Base-by-base conservation (phyloP, 2,797 vertebrate species). In the Catostomus latipinnis region DNA sequence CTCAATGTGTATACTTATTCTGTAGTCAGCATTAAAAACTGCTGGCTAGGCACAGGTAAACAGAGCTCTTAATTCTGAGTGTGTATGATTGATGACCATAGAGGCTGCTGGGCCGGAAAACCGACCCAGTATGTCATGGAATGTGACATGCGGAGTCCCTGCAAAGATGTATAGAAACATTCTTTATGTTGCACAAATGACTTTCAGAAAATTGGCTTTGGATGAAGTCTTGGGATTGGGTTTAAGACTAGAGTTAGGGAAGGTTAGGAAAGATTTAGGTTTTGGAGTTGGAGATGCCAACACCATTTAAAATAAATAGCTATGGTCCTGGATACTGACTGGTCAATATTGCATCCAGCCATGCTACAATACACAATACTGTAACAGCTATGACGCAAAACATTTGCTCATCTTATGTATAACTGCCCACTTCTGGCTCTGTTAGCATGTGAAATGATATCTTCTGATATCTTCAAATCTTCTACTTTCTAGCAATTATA, bases 11-110 rank as follows among this genome's bases (percentile, higher is more conserved):
- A 58, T 65, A 73, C 63, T 79, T 82, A 66, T 78, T 49, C 60
- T 34, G 54, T 14, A 82, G 78, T 82, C 80, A 84, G 80, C 80
- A 81, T 22, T 65, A 77, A 86, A 79, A 80, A 82, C 53, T 53
- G 78, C 82, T 78, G 78, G 66, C 74, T 71, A 62, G 83, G 81
- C 83, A 76, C 67, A 79, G 74, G 78, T 83, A 83, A 84, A 79
- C 81, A 69, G 75, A 67, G 74, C 69, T 66, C 74, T 81, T 81
- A 69, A 78, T 80, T 66, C 50, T 71, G 54, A 58, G 60, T 56
- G 18, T 68, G 22, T 48, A 57, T 84, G 85, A 86, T 81, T 76
- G 83, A 86, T 84, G 81, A 73, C 71, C 9, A 10, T 16, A 49
- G 67, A 63, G 67, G 62, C 66, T 65, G 53, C 48, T 65, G 69